Base-by-base conservation (phyloP, 1,140 invertebrate species). In the Bursaphelenchus mucronatus region DNA sequence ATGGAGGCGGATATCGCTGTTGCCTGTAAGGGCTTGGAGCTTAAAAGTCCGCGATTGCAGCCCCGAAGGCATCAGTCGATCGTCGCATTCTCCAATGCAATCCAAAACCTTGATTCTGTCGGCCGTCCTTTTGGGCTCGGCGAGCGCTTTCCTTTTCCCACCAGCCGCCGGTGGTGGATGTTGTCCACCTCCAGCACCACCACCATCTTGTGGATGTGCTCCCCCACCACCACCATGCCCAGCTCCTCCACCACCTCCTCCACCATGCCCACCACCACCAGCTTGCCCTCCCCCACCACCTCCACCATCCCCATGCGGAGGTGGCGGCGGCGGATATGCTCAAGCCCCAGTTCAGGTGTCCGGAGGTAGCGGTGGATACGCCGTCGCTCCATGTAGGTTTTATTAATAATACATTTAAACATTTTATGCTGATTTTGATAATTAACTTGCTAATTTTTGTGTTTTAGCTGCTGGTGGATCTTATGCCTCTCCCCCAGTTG, bases 151-250 rank as follows among this genome's bases (percentile, higher is more conserved):
- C 15, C 10, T 17, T 30, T 15, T 45, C 30, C 50, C 63, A 67
- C 44, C 64, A n/a, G 19, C 67, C 17, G 43, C 64, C 65, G 67
- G 30, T 64, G 41, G 19, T 19, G 41, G 63, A 45, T 11, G 57
- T 21, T 17, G 19, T 41, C 63, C 63, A 8, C 57, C 63, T n/a
- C 65, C 61, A 10, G 64, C 63, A 52, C 64, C 63, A 47, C 64
- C 63, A 13, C 64, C 64, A 15, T 19, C 65, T 19, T 46, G 21
- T 21, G 41, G 13, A 13, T 57, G 15, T 39, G 21, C 57, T 41
- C 19, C 62, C n/a, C 19, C 47, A 19, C n/a, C 47, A 15, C 19
- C 47, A 50, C n/a, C 19, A 50, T 15, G 30, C 30, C 30, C 30
- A 30, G 30, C 30, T 30, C 30, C 30, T 5, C 30, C 30, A 30